Percentiles rank a stretch among this genome's conserved stretches.
Evolutionary conservation across 2,797 vertebrate genomes (phyloP).

Genomic region (Schizopygopsis pylzovi): DNA sequence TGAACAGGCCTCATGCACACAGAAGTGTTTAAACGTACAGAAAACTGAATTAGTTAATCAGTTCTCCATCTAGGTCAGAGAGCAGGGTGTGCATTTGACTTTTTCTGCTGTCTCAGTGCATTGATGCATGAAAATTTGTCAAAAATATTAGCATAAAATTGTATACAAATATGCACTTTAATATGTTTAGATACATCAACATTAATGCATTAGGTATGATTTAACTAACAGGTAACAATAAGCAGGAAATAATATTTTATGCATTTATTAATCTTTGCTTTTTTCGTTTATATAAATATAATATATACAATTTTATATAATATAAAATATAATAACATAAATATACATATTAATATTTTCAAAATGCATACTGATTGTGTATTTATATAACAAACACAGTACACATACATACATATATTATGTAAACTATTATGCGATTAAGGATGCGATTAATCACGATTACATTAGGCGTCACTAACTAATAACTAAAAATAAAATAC

Average conservation of each 20-base stretch:
- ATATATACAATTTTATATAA: no score
- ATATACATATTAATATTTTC: no score
- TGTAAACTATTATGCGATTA: no score
- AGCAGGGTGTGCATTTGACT: not conserved
- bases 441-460: no score
- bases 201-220: not conserved
- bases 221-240: not conserved
- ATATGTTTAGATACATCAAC: not conserved
- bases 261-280: no score
- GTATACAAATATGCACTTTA: not conserved
- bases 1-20: not conserved
- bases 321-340: no score
- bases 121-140: not conserved
- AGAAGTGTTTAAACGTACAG: not conserved
- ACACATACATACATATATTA: no score
- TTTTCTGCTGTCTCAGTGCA: not conserved
- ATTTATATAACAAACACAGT: no score
- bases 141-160: not conserved
- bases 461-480: not conserved
- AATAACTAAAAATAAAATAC: not conserved
- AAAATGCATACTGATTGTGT: no score
- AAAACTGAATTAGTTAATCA: no score
- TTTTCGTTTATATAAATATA: no score
- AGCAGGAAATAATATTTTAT: not conserved
- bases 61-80: not conserved